A percentile compares a stretch with the other conserved stretches of the same genome.
These are phyloP conservation scores for Polyodon spathula DNA, from an alignment of 2,113 vertebrate genomes.

Conservation along the genomic window DNA sequence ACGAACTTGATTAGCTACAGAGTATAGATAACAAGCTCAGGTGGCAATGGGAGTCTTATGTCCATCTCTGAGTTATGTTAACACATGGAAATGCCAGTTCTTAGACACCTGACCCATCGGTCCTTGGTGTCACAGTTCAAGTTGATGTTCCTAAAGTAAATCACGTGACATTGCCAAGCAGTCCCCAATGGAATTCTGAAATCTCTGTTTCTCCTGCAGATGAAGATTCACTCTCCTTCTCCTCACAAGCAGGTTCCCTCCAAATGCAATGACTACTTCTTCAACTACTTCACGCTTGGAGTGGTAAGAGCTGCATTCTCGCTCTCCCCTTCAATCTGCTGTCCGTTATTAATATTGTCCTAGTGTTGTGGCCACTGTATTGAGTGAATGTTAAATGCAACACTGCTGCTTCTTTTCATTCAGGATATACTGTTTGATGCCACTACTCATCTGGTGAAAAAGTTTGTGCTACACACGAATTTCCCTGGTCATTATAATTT, in stretches of 20 bases:
- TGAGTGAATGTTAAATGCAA: too few relatives aligned
- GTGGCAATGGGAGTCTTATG: too few relatives aligned
- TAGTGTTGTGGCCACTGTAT: too few relatives aligned
- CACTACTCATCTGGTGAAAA: slow-evolving; percentile 92
- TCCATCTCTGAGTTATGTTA: too few relatives aligned
- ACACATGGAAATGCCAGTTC: too few relatives aligned
- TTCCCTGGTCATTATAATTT: slow-evolving; percentile 98
- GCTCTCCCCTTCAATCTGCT: background rate
- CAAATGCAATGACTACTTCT: slow-evolving; percentile 99
- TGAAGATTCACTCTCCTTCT: slow-evolving; percentile 98
- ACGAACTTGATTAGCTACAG: too few relatives aligned
- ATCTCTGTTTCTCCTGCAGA: slow-evolving; percentile 51
- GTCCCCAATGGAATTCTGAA: background rate
- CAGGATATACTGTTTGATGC: slow-evolving; percentile 97
- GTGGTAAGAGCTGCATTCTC: slow-evolving; percentile 68
- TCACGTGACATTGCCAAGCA: too few relatives aligned
- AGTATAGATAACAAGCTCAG: too few relatives aligned
- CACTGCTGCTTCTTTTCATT: slow-evolving; percentile 9
- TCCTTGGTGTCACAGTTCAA: too few relatives aligned
- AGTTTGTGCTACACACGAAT: slow-evolving; percentile 97
- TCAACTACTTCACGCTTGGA: slow-evolving; percentile 96
- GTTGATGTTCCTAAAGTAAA: too few relatives aligned
- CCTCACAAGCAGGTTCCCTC: slow-evolving; percentile 97
- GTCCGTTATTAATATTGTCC: too few relatives aligned
- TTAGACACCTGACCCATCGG: too few relatives aligned